Percentiles rank a stretch among this genome's conserved stretches.
These are phyloP conservation scores for Bryconaethiops microstoma DNA, from an alignment of 2,797 vertebrate species.

Conservation along the genomic window DNA sequence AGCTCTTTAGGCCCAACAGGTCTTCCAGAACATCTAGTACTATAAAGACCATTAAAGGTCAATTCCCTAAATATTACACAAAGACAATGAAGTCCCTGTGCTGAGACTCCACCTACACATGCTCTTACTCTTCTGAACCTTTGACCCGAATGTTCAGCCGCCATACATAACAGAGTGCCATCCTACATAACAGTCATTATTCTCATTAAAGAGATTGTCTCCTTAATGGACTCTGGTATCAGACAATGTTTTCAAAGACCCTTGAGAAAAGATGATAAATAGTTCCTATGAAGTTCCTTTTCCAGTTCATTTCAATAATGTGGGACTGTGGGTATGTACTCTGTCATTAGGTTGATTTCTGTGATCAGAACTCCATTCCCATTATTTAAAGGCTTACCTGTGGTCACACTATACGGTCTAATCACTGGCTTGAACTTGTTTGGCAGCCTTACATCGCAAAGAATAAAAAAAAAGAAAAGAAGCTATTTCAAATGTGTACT, in stretches of 20 bases:
- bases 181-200: not conserved
- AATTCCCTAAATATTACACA: slow-evolving; percentile 20
- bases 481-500: not conserved
- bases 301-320: not conserved
- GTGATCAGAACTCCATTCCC: not conserved
- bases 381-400: not conserved
- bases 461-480: not conserved
- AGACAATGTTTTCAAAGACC: not conserved
- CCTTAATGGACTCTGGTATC: not conserved
- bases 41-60: slow-evolving; percentile 15
- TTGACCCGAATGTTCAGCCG: slow-evolving; percentile 14
- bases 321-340: not conserved
- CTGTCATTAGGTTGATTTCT: not conserved
- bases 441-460: not conserved
- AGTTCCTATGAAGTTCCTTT: not conserved
- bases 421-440: not conserved
- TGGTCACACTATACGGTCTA: not conserved
- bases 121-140: slow-evolving; percentile 18
- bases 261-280: not conserved
- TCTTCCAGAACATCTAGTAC: slow-evolving; percentile 9
- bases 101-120: not conserved
- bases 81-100: not conserved
- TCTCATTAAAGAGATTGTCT: slow-evolving; percentile 14
- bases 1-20: not conserved
- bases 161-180: slow-evolving; percentile 24